Evolutionary conservation across 2,888 invertebrate species (phyloP), one percentile per base, ranked within the genome.

Genomic region (Hoplodrina ambigua): DNA sequence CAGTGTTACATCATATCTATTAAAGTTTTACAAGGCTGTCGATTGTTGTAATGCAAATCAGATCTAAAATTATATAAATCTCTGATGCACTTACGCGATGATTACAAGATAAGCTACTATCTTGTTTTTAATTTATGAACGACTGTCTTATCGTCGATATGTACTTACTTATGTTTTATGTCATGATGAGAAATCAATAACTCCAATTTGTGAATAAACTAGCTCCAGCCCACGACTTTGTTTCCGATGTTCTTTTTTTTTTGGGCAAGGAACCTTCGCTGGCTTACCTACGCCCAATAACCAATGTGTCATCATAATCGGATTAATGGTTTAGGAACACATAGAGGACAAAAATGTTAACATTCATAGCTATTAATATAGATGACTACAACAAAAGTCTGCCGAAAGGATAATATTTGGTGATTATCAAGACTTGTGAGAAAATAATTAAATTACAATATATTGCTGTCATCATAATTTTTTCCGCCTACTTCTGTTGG

Each of bases 41-140:
- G 52, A 67, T 53, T 75, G 37, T 41, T 50, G 20, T 52, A 53
- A 61, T 54, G 33, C 53, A 61, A 74, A 76, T 69, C 19, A 61
- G 61, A 61, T 54, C 19, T 37, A 2, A 46, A 30, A 49, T 46
- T 46, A 46, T 17, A 46, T 5, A 76, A 41, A 69, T 50, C 41
- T 41, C 20, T 50, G 57, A 30, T 74, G 41, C 8, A 58, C 15
- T 11, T 8, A 57, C 17, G 11, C 46, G 68, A 52, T 57, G 46
- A 20, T n/a, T 41, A 0, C 46, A 46, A 56, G 46, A 60, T 75
- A 41, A 67, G n/a, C 13, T 11, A 46, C 15, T 15, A 49, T 55
- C n/a, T 46, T 44, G 56, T 49, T 60, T 67, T 33, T 33, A 50
- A 25, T 58, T 46, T 4, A 15, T 19, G 2, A 19, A 25, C 19